Base-by-base conservation (phyloP, 2,797 vertebrate genomes). In the Glyptemys insculpta region DNA sequence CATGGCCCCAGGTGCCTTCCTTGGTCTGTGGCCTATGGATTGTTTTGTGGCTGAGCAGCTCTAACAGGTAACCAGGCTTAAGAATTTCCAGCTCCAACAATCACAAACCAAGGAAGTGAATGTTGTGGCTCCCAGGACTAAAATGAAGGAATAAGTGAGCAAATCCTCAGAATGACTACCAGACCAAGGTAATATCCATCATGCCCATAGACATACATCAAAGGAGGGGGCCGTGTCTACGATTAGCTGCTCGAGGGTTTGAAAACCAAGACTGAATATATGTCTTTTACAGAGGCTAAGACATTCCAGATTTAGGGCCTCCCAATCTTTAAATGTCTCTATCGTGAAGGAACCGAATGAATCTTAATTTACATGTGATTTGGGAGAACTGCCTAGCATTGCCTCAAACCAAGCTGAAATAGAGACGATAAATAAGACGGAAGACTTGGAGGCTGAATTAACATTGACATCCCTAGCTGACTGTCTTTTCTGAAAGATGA, bases 31-130 rank as follows among this genome's bases (percentile, higher is more conserved):
- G 16, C 18, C 62, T 65, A 65, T 4, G 19, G 76, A 44, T 19
- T 21, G 49, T 4, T 9, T 31, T 6, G 37, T 7, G 78, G 27
- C 8, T 52, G 81, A 59, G 14, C 49, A 49, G 56, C 21, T 78
- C 31, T 18, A 81, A 7, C 19, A 19, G 0, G 0, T 5, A 52
- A 4, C 21, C 49, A 23, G 0, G 0, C 54, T 2, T 49, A 52
- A 72, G 44, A 50, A 85, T 44, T 59, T 54, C 37, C 47, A 41
- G 49, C 49, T 74, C 57, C 21, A 16, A 50, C 44, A 47, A 34
- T 25, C 50, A n/a, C 44, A 81, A 5, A 4, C 23, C 7, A 41
- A 27, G 9, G 76, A 79, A 21, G 65, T 11, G 65, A 68, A 37
- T 68, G 37, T 37, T 47, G 7, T 47, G 23, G 44, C 27, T 76